phyloP scores from a whole-genome alignment of 1,140 invertebrate genomes.

The Cotesia vestalis region DNA sequence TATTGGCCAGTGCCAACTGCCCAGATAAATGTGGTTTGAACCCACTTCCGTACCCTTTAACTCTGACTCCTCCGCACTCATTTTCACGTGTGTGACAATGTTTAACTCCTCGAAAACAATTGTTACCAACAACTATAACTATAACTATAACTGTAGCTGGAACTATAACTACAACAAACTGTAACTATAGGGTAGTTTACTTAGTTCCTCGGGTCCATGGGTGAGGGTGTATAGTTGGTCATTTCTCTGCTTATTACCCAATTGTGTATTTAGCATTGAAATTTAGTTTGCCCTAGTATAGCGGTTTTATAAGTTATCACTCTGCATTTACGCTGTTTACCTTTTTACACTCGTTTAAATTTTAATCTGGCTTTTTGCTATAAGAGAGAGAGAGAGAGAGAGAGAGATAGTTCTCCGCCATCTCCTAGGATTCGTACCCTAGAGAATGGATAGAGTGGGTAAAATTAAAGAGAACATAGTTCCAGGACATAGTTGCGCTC shows the following conservation, averaged over 20 bases:
- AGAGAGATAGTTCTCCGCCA: too few species aligned
- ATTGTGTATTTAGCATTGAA: conserved; percentile 25
- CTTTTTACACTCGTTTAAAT: too few species aligned
- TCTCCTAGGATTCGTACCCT: too few species aligned
- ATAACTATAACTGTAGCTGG: neutral
- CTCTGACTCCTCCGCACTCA: neutral
- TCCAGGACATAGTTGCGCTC: too few species aligned
- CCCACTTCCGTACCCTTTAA: conserved; percentile 10
- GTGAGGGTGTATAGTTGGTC: neutral
- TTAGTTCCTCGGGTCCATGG: conserved; percentile 2
- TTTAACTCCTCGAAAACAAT: neutral
- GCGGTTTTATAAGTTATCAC: neutral
- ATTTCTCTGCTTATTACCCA: conserved; percentile 14
- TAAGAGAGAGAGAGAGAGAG: too few species aligned
- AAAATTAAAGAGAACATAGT: too few species aligned
- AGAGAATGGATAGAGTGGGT: too few species aligned
- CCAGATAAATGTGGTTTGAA: conserved; percentile 36
- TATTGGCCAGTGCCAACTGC: conserved; percentile 37
- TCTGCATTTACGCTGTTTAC: too few species aligned
- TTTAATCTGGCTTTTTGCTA: too few species aligned
- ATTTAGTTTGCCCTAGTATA: neutral
- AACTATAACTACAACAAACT: neutral
- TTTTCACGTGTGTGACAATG: conserved; percentile 7
- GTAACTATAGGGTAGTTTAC: neutral
- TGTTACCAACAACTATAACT: neutral